Conservation (phyloP, 2,113 vertebrate species). For the Peromyscus leucopus region DNA sequence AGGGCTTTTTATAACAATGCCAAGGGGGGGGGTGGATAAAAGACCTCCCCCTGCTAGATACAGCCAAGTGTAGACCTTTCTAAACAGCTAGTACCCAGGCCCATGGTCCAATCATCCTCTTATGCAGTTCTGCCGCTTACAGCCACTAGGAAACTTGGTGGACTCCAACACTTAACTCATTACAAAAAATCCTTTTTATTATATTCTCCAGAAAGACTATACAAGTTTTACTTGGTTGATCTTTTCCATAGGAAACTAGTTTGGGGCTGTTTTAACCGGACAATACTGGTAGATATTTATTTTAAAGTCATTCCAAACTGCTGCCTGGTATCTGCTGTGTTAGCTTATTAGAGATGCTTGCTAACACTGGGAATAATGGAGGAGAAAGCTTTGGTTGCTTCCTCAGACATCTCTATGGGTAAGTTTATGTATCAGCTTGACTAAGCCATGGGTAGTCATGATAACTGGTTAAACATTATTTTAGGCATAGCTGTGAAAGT, state of each 20-base stretch:
- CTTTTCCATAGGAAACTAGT: background rate
- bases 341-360: background rate
- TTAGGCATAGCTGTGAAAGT: background rate
- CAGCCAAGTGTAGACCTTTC: too few relatives aligned
- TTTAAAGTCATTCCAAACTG: slow-evolving; percentile 17
- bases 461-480: background rate
- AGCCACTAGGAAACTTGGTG: too few relatives aligned
- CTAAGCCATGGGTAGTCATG: background rate
- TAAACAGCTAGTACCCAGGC: too few relatives aligned
- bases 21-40: too few relatives aligned
- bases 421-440: background rate
- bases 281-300: background rate
- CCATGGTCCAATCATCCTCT: too few relatives aligned
- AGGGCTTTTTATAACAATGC: too few relatives aligned
- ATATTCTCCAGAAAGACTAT: slow-evolving; percentile 15
- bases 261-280: background rate
- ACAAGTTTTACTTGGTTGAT: background rate
- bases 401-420: background rate
- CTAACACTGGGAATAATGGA: background rate
- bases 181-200: background rate
- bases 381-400: slow-evolving; percentile 2
- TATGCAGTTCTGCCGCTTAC: too few relatives aligned
- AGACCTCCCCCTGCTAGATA: too few relatives aligned
- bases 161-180: background rate
- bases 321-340: background rate